Evolutionary conservation across 2,797 vertebrate species (phyloP), one percentile per base, ranked within the genome.

Genomic region (Acanthiza pusilla): DNA sequence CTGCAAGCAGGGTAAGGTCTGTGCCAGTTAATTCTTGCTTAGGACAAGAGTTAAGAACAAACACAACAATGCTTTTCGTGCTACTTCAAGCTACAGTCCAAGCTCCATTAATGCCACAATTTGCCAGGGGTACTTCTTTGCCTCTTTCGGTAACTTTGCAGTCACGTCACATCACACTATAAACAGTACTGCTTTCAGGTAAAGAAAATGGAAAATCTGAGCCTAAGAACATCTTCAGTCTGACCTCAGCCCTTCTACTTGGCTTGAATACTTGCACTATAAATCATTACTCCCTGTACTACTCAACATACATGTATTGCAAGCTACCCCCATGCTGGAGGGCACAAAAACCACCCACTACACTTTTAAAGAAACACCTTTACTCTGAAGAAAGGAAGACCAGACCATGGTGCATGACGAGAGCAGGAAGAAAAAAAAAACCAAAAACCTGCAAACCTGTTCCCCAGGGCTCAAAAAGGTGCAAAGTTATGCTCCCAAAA

Each of bases 401-500:
- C 5, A 68, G 63, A 50, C 29, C 0, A 0, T 6, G 4, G 19
- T 48, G 5, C 19, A 51, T 18, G 57, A 81, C 7, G 32, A 70
- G 15, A 4, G 3, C 42, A 23, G 47, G 19, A 13, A 25, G 48
- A n/a, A 48, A 82, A n/a, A 26, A 23, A 30, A 7, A 65, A 22
- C 47, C 26, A 23, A 30, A 7, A 65, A 22, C 50, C 26, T 71
- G 27, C 47, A 83, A 81, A 68, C 25, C 9, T 32, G 10, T 38
- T 17, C 61, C 70, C 16, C 13, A 26, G 21, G n/a, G 27, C 26
- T 92, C 51, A 77, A 40, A 83, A 67, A 66, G 16, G 19, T 63
- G 16, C 32, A 13, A 88, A 86, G 51, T 27, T 43, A 78, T 5
- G 3, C 26, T 45, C 27, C 81, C 85, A 89, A 93, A 96, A 97